Conservation (phyloP, 1,140 invertebrate genomes). For the Leucophenga varia region DNA sequence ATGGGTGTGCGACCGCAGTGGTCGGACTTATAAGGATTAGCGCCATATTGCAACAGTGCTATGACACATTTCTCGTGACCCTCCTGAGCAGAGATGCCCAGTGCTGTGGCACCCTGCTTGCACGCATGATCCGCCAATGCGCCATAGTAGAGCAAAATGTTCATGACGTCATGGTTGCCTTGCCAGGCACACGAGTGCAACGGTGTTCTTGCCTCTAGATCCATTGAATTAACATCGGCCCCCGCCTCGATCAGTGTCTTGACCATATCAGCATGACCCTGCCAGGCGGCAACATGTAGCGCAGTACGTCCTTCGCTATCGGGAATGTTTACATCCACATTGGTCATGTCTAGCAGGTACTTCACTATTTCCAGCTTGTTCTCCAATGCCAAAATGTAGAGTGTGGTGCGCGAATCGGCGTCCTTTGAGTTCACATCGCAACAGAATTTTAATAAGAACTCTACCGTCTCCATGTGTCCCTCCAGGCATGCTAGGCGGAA, state of each 20-base stretch:
- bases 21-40: constrained; percentile 90
- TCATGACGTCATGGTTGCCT: constrained; percentile 82
- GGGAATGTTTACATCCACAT: constrained; percentile 80
- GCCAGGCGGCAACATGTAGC: constrained; percentile 92
- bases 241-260: constrained; percentile 75
- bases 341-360: constrained; percentile 75
- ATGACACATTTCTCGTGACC: constrained; percentile 90
- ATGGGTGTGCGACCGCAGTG: constrained; percentile 75
- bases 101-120: constrained; percentile 89
- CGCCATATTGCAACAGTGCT: constrained; percentile 82
- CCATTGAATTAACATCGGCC: constrained; percentile 84
- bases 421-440: constrained; percentile 91
- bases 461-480: constrained; percentile 79
- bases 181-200: constrained; percentile 95
- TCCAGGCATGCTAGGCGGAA: constrained; percentile 65
- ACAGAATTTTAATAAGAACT: constrained; percentile 70
- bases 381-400: constrained; percentile 90
- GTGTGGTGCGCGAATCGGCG: constrained; percentile 86
- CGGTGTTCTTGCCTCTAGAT: constrained; percentile 86
- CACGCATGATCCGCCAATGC: constrained; percentile 87
- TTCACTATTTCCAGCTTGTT: constrained; percentile 83
- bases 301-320: constrained; percentile 91
- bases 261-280: constrained; percentile 78
- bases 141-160: constrained; percentile 75
- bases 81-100: constrained; percentile 83